Evolutionary conservation across 2,797 vertebrate species (phyloP).

Genomic region (Enteromius afrohamiltoni): DNA sequence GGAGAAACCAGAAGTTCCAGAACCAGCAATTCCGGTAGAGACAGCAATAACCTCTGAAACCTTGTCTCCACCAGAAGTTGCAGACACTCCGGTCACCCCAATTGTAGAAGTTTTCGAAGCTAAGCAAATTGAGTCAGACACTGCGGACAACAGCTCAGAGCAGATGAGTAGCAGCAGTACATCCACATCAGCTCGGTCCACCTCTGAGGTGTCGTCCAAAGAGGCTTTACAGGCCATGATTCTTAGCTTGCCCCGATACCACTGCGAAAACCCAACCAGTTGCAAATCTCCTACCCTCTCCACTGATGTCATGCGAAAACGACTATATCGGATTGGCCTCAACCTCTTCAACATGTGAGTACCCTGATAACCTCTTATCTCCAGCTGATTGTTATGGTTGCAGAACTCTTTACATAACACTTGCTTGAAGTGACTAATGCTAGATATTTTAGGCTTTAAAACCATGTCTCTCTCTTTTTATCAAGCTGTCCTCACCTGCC

Average conservation of each 20-base stretch:
- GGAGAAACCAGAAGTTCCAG: conserved; percentile 70
- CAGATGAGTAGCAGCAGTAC: conserved; percentile 94
- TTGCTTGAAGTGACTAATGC: conserved; percentile 1
- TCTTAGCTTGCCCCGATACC: conserved; percentile 95
- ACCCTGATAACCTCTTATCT: conserved; percentile 15
- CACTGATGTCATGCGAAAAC: conserved; percentile 95
- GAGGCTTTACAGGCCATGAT: conserved; percentile 98
- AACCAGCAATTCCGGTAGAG: conserved; percentile 50
- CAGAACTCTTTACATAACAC: neutral
- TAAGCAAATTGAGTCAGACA: conserved; percentile 81
- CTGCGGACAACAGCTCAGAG: conserved; percentile 87
- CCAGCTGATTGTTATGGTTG: conserved; percentile 2
- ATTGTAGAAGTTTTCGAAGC: conserved; percentile 71
- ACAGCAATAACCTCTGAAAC: conserved; percentile 53
- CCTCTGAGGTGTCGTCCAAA: conserved; percentile 89
- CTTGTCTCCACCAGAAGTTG: conserved; percentile 56
- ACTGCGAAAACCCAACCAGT: conserved; percentile 95
- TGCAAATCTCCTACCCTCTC: conserved; percentile 96
- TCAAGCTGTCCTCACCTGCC: neutral
- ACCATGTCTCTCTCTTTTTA: conserved; percentile 16
- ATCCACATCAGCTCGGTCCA: conserved; percentile 88
- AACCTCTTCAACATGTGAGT: conserved; percentile 99
- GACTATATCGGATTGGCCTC: conserved; percentile 97
- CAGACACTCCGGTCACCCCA: conserved; percentile 59
- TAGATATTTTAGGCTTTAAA: neutral